Conservation (phyloP, 2,797 vertebrate species). For the Avahi laniger region DNA sequence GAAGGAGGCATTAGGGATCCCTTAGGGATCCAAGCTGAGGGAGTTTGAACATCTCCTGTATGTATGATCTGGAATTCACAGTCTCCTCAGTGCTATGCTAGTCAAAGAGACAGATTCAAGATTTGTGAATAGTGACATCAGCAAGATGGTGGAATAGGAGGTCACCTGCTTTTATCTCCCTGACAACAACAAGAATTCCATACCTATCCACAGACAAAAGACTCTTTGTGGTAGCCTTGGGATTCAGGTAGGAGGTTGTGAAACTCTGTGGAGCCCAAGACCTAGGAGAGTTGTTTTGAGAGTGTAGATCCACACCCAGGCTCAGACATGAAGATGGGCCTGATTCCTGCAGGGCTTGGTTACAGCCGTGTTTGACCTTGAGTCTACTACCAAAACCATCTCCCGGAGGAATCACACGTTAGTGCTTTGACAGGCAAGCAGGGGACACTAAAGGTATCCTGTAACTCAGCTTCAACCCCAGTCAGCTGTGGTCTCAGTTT, state of each 20-base stretch:
- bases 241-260: not conserved
- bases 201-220: not conserved
- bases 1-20: not conserved
- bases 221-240: not conserved
- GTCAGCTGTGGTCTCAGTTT: not conserved
- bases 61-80: not conserved
- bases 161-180: not conserved
- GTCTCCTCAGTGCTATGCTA: not conserved
- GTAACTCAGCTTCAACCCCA: not conserved
- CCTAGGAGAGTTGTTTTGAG: not conserved
- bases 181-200: not conserved
- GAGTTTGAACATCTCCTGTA: not conserved
- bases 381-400: too few species aligned
- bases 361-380: not conserved
- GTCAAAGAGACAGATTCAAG: not conserved
- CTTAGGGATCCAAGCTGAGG: not conserved
- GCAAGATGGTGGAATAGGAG: not conserved
- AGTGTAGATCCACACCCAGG: not conserved
- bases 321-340: not conserved
- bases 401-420: too few species aligned
- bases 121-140: not conserved
- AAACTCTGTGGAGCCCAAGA: not conserved
- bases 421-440: not conserved
- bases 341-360: not conserved
- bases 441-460: not conserved